Evolutionary conservation across 2,113 vertebrate genomes (phyloP).

Genomic region (Meriones unguiculatus): DNA sequence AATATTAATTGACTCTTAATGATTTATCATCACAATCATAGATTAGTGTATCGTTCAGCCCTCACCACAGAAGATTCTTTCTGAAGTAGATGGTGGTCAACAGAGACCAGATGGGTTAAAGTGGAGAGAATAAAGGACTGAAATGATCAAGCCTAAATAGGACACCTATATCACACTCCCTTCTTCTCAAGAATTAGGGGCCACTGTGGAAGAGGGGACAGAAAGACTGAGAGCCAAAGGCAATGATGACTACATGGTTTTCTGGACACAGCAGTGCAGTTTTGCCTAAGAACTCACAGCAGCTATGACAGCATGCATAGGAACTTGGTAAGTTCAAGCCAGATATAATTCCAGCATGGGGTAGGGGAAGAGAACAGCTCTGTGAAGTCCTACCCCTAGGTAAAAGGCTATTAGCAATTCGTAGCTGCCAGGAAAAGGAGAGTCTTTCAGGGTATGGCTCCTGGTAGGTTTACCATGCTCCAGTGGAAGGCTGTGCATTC

Average conservation of each 20-base stretch:
- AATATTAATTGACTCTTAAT: background rate
- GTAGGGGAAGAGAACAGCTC: background rate
- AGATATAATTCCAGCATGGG: background rate
- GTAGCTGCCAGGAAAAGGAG: background rate
- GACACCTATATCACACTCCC: background rate
- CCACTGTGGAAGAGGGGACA: background rate
- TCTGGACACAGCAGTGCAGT: background rate
- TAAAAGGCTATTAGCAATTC: too few relatives aligned
- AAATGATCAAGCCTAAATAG: background rate
- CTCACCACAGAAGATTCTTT: background rate
- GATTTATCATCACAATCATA: background rate
- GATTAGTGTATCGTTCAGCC: background rate
- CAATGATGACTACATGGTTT: background rate
- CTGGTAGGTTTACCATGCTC: background rate
- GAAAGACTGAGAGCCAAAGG: background rate
- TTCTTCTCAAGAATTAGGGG: background rate
- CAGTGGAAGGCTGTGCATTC: rapidly evolving
- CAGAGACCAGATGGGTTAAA: background rate
- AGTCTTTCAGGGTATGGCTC: background rate
- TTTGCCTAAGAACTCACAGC: background rate
- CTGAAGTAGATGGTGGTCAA: background rate
- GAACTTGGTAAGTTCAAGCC: background rate
- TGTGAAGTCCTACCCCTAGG: too few relatives aligned
- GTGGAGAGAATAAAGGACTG: background rate
- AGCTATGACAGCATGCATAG: background rate